Evolutionary conservation across 2,888 invertebrate genomes (phyloP), one percentile per base, ranked within the genome.

Genomic region (Acleris sparsana): DNA sequence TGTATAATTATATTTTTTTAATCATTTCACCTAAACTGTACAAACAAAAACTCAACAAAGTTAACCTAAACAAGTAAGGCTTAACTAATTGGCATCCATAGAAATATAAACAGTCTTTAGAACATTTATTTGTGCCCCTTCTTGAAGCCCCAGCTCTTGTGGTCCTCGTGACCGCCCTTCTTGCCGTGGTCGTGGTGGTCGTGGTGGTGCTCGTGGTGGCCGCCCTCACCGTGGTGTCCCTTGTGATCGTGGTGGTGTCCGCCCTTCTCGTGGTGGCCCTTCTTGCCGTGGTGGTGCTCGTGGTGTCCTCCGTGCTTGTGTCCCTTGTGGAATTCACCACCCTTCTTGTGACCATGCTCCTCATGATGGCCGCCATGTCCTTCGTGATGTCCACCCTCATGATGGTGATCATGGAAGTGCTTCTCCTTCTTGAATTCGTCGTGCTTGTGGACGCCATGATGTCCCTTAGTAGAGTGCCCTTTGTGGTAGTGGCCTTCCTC

Each of bases 401-500:
- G 96, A 77, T 96, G 95, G 79, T 97, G 95, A 76, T 97, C 97
- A 83, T 95, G 97, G 94, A 96, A 97, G 80, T 97, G 96, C 80
- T 97, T 97, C 77, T 97, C 96, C 81, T 97, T 97, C 83, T 97
- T 96, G 87, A 94, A 96, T 87, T 97, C 97, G 84, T 97, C 96
- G 72, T 96, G 90, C 81, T 97, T 97, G 87, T 97, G 96, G 3
- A 97, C 94, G 74, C 97, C 95, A 79, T 97, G 97, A 75, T 96
- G 96, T 65, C 97, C 97, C 83, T 97, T 96, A 71, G 97, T 97
- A 74, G 95, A 96, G 86, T 97, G 97, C 0, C 97, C 97, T 79
- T 97, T 97, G 71, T 96, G 96, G 84, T 95, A 97, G 73, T 94
- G 94, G 3, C 97, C 97, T 72, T 92, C 84, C 69, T 92, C 93